These are phyloP conservation scores for Podarcis muralis DNA, from an alignment of 2,113 vertebrate species.

Conservation along the genomic window DNA sequence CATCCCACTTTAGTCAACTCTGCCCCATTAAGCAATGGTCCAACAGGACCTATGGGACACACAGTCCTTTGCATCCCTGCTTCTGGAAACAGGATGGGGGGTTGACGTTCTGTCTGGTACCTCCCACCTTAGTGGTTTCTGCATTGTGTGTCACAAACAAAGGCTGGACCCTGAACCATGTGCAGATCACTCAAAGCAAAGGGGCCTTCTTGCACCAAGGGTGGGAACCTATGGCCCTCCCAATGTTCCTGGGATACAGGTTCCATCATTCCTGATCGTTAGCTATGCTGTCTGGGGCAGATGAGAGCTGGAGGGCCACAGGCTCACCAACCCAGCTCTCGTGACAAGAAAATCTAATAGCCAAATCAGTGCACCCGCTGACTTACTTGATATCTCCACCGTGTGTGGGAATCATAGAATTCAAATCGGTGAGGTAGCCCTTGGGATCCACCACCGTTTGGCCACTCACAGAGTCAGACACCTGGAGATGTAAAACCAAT, in stretches of 20 bases:
- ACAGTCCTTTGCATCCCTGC: not conserved
- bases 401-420: constrained; percentile 98
- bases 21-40: not conserved
- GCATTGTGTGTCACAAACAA: not conserved
- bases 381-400: constrained; percentile 98
- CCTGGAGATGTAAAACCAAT: constrained; percentile 71
- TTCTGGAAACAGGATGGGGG: not conserved
- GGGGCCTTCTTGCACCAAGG: not conserved
- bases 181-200: not conserved
- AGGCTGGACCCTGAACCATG: not conserved
- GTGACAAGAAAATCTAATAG: constrained; percentile 20
- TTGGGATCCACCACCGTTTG: constrained; percentile 98
- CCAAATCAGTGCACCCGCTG: constrained; percentile 8
- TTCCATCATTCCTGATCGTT: too few relatives aligned
- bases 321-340: not conserved
- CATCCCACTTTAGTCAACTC: too few relatives aligned
- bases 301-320: not conserved
- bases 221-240: too few relatives aligned
- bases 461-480: constrained; percentile 96
- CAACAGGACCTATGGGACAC: not conserved
- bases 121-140: not conserved
- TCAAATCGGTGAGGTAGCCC: constrained; percentile 96
- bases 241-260: too few relatives aligned
- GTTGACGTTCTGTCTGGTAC: not conserved
- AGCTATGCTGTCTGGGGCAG: too few relatives aligned